Percentiles rank a stretch among this genome's conserved stretches.
phyloP scores from a whole-genome alignment of 1,140 invertebrate genomes.

The Cyphomyrmex costatus region DNA sequence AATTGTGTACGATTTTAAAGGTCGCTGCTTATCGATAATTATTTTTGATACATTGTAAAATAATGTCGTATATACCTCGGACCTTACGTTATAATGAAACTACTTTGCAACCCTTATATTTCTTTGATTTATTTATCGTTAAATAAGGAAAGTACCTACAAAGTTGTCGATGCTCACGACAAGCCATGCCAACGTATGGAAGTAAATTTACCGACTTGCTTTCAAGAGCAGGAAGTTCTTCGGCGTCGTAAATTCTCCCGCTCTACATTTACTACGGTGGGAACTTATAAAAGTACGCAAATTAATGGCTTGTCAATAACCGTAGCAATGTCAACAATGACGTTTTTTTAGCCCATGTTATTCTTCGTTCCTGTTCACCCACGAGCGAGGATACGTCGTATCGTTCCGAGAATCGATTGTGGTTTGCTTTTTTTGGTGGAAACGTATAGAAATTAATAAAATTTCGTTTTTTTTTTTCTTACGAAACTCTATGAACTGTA shows the following conservation, averaged over 20 bases:
- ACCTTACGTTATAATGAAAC: conserved; percentile 7
- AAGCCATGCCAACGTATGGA: conserved; percentile 49
- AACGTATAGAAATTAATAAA: background rate
- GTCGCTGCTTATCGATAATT: background rate
- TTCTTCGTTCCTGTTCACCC: background rate
- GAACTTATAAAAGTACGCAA: conserved; percentile 57
- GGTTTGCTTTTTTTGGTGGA: background rate
- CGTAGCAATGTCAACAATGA: conserved; percentile 46
- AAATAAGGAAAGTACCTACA: conserved; percentile 55
- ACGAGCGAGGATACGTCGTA: background rate
- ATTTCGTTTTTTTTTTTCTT: background rate
- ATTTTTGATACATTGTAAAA: background rate
- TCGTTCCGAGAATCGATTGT: background rate
- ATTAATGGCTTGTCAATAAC: conserved; percentile 63
- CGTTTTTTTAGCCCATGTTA: conserved; percentile 37
- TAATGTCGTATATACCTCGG: background rate
- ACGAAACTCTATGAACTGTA: no score
- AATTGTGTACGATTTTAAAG: background rate
- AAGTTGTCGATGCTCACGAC: conserved; percentile 56
- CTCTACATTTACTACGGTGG: conserved; percentile 52
- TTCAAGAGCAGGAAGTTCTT: conserved; percentile 44
- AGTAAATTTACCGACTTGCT: conserved; percentile 60
- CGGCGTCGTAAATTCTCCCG: conserved; percentile 52
- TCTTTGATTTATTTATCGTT: conserved; percentile 60
- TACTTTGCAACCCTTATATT: conserved; percentile 23